Conservation (phyloP, 2,797 vertebrate genomes). For the Rousettus madagascariensis region DNA sequence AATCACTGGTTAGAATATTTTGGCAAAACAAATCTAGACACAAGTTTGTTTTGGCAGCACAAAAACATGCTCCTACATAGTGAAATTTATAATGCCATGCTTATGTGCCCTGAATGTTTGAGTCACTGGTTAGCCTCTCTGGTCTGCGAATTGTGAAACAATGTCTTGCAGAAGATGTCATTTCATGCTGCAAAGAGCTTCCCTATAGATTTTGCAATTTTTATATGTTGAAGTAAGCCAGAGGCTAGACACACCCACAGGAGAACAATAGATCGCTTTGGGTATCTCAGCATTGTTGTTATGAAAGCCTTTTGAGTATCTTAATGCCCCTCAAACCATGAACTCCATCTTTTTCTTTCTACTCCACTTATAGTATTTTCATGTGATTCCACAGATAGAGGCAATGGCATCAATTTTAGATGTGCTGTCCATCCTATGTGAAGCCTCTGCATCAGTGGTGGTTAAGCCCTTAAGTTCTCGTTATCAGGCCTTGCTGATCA, state of each 20-base stretch:
- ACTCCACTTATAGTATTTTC: neutral
- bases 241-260: neutral
- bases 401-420: neutral
- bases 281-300: neutral
- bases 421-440: neutral
- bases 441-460: neutral
- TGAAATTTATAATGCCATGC: neutral
- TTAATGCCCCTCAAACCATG: neutral
- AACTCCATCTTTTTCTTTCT: neutral
- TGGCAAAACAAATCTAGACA: neutral
- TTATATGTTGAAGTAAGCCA: neutral
- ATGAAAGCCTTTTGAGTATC: neutral
- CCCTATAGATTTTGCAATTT: neutral
- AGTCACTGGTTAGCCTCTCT: neutral
- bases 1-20: neutral
- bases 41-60: neutral
- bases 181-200: neutral
- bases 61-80: neutral
- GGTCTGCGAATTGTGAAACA: neutral
- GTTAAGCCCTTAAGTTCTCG: neutral
- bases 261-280: neutral
- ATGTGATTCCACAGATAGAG: neutral
- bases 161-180: neutral
- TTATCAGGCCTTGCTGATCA: neutral
- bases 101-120: neutral